Percentiles rank a stretch among this genome's conserved stretches.
These are phyloP conservation scores for Neotoma lepida DNA, from an alignment of 2,113 vertebrate species.

Conservation along the genomic window DNA sequence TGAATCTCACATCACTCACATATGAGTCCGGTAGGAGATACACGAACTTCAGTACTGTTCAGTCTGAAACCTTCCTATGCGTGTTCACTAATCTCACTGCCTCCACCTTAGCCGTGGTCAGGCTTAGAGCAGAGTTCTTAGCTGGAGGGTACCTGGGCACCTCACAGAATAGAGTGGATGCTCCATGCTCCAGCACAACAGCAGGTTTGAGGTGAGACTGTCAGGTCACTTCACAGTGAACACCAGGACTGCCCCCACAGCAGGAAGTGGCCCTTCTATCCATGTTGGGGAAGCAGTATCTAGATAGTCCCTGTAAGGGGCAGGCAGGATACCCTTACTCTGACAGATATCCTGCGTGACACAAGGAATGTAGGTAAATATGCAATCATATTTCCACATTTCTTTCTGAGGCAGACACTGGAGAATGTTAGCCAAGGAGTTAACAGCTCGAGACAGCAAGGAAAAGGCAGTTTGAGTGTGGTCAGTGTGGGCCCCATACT, in stretches of 20 bases:
- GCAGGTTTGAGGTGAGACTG: no score
- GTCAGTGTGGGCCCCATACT: neutral
- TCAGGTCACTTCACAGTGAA: fast-evolving
- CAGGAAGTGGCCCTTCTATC: neutral
- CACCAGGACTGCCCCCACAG: neutral
- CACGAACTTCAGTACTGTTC: neutral
- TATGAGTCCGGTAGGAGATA: neutral
- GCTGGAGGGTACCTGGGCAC: neutral
- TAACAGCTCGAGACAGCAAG: neutral
- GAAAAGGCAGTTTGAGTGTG: no score
- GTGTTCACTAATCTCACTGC: neutral
- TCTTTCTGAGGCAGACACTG: neutral
- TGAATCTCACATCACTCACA: neutral
- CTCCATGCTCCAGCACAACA: no score
- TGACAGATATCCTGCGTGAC: neutral
- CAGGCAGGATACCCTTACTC: neutral
- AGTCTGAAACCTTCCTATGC: fast-evolving
- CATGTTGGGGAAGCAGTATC: neutral
- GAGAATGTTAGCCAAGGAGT: neutral
- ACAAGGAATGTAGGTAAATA: neutral
- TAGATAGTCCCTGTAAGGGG: neutral
- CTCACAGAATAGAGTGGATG: neutral
- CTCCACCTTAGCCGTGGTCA: no score
- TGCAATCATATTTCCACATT: neutral
- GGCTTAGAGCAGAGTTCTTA: neutral